Evolutionary conservation across 2,797 vertebrate species (phyloP).

Genomic region (Percopsis omiscomaycus): DNA sequence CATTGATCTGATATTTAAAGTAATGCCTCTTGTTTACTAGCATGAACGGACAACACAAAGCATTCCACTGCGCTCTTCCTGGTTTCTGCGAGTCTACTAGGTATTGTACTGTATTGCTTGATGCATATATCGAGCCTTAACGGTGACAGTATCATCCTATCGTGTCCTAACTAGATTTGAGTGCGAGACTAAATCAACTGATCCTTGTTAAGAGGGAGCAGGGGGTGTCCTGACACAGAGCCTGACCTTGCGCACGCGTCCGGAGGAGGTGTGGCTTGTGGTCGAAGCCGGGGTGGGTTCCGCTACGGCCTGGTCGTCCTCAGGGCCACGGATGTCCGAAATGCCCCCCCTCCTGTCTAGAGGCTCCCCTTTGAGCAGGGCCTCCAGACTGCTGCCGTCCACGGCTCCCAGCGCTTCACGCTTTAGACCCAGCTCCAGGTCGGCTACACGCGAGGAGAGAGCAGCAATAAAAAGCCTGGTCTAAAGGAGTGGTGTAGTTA

Average conservation of each 20-base stretch:
- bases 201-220: no score
- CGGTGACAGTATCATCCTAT: no score
- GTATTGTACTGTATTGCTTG: no score
- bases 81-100: no score
- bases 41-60: no score
- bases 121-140: no score
- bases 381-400: slow-evolving; percentile 95
- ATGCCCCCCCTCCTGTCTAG: slow-evolving; percentile 82
- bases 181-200: no score
- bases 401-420: slow-evolving; percentile 85
- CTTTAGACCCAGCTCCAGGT: slow-evolving; percentile 83
- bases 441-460: slow-evolving; percentile 52
- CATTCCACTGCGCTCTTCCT: no score
- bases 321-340: slow-evolving; percentile 81
- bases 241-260: slow-evolving; percentile 85
- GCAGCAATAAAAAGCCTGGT: slow-evolving; percentile 1
- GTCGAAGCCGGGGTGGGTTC: slow-evolving; percentile 83
- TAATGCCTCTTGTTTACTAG: no score
- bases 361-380: slow-evolving; percentile 88
- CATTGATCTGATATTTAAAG: no score
- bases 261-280: slow-evolving; percentile 76
- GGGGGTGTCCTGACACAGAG: not conserved
- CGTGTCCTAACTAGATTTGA: no score
- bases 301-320: slow-evolving; percentile 80
- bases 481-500: not conserved